Evolutionary conservation across 2,797 vertebrate genomes (phyloP).

Genomic region (Agapornis canus): DNA sequence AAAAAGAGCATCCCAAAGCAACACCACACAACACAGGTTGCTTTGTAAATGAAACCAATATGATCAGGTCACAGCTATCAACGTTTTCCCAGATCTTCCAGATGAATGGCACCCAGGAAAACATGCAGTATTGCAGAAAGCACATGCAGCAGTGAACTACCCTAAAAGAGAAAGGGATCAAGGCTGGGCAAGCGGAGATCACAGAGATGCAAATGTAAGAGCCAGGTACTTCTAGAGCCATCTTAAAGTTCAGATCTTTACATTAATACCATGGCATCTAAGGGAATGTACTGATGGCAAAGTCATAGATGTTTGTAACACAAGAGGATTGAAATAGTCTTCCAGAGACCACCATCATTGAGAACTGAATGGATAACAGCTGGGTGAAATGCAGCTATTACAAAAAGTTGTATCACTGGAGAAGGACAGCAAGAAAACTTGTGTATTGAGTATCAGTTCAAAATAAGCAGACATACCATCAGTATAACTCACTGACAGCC

Average conservation of each 20-base stretch:
- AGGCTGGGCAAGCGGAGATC: background rate
- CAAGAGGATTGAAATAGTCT: background rate
- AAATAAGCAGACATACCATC: background rate
- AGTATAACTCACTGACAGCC: background rate
- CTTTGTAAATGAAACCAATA: background rate
- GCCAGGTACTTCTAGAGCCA: background rate
- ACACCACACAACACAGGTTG: background rate
- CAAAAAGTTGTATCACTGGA: background rate
- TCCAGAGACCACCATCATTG: background rate
- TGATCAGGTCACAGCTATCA: too few relatives aligned
- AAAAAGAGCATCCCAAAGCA: too few relatives aligned
- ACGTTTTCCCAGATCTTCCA: background rate
- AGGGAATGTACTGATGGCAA: background rate
- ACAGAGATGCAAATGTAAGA: background rate
- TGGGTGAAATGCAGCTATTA: background rate
- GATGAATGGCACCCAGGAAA: background rate
- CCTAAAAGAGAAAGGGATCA: background rate
- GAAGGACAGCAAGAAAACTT: background rate
- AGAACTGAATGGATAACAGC: background rate
- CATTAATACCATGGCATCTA: background rate
- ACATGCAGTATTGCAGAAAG: background rate
- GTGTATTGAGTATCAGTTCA: background rate
- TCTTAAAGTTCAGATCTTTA: background rate
- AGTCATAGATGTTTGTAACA: background rate
- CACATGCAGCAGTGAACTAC: background rate